Base-by-base conservation (phyloP, 2,888 invertebrate species). In the Drosophila testacea region DNA sequence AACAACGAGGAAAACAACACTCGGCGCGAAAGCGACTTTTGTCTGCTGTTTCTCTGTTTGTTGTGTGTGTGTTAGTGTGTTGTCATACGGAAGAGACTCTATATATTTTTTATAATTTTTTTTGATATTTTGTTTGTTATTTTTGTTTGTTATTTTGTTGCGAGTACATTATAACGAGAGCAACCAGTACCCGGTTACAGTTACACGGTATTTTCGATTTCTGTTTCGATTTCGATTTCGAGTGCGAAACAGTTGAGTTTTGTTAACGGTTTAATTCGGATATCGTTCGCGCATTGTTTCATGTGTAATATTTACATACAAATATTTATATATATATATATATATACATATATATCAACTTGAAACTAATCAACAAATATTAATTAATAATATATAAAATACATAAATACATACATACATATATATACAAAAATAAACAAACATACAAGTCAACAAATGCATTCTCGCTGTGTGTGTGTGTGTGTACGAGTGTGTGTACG, bases 11-110 rank as follows among this genome's bases (percentile, higher is more conserved):
- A 67, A 62, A 73, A 57, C 65, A 69, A 56, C 55, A 77, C 41
- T 54, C 78, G 74, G 79, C 67, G 74, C 79, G 79, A 79, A 79
- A 79, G 79, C 75, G 75, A 77, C 78, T 76, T 55, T 72, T 63
- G 56, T 46, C 36, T 56, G 73, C 70, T 78, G 64, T 77, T 66
- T 79, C 62, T 55, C 72, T 69, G 76, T 74, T 66, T 78, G 78
- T 79, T 70, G 65, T 64, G 27, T 64, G 78, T 80, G 77, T 66
- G 79, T 79, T 79, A 66, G 65, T 64, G 27, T 64, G 78, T 80
- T 81, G 78, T 69, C 59, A 66, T 68, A 71, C 77, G 81, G 75
- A 71, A 79, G 77, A 70, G 69, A 78, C 70, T 61, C 44, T 48
- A 22, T 22, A 22, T 44, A 41, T 27, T 38, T 32, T 36, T 63